These are phyloP conservation scores for Alouatta palliata DNA, from an alignment of 2,113 vertebrate species.

Conservation along the genomic window DNA sequence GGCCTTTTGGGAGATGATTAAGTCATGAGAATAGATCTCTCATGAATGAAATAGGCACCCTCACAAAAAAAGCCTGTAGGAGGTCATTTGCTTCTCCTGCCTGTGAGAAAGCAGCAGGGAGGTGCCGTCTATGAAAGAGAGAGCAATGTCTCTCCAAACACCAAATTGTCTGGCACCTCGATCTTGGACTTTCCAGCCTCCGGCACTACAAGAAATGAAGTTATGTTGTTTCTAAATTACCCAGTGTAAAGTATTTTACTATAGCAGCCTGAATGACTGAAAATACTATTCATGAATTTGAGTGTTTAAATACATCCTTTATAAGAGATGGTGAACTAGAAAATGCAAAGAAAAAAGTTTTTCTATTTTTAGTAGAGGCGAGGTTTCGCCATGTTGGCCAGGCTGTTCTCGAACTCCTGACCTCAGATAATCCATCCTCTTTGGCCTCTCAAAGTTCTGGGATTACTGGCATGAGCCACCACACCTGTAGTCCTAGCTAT, in stretches of 20 bases:
- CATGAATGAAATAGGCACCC: background rate
- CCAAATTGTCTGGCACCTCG: background rate
- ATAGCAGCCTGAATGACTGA: background rate
- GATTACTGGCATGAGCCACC: too few relatives aligned
- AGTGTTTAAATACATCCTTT: background rate
- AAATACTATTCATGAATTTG: background rate
- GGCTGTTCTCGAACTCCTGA: too few relatives aligned
- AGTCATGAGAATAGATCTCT: background rate
- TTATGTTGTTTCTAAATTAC: background rate
- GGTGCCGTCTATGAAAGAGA: background rate
- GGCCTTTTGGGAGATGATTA: rapidly evolving
- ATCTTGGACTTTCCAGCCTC: background rate
- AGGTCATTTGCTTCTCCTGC: background rate
- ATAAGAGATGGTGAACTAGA: background rate
- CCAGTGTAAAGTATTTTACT: background rate
- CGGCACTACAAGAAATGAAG: background rate
- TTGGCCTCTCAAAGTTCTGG: too few relatives aligned
- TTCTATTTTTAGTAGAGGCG: too few relatives aligned
- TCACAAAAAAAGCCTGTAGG: background rate
- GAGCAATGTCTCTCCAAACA: background rate
- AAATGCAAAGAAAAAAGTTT: background rate
- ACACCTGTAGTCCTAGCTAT: too few relatives aligned
- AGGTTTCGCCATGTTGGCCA: too few relatives aligned
- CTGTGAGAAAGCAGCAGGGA: background rate
- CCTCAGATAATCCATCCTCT: too few relatives aligned